phyloP scores from a whole-genome alignment of 2,113 vertebrate species.

The Onychostoma macrolepis region DNA sequence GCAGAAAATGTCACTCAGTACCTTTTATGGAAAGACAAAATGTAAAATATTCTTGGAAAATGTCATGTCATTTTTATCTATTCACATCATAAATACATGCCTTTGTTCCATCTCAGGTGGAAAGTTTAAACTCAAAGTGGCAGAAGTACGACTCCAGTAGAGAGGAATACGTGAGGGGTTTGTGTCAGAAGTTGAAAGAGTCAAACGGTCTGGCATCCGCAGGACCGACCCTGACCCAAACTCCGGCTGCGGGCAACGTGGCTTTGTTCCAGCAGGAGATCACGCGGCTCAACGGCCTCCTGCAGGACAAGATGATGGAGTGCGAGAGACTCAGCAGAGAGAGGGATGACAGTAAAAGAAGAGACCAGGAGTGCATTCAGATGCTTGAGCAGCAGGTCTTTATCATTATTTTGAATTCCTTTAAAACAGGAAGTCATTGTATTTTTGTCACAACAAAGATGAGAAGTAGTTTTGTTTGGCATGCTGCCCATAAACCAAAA shows the following conservation, averaged over 20 bases:
- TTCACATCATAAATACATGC: background rate
- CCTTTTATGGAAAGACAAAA: background rate
- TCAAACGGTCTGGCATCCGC: slow-evolving; percentile 59
- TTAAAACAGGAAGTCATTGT: slow-evolving; percentile 16
- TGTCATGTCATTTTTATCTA: background rate
- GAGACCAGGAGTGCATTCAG: slow-evolving; percentile 79
- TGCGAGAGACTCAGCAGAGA: slow-evolving; percentile 70
- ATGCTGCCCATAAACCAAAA: background rate
- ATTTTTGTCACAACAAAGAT: background rate
- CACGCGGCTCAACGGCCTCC: slow-evolving; percentile 80
- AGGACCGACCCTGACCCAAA: background rate
- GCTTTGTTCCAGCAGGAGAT: slow-evolving; percentile 86
- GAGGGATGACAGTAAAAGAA: slow-evolving; percentile 64
- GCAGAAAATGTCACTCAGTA: slow-evolving; percentile 16
- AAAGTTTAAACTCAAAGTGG: slow-evolving; percentile 91
- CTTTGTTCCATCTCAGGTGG: slow-evolving; percentile 78
- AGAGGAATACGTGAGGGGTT: slow-evolving; percentile 85
- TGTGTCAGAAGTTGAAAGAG: slow-evolving; percentile 82
- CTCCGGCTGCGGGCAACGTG: slow-evolving; percentile 31
- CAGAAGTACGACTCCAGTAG: slow-evolving; percentile 90
- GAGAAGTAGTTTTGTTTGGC: slow-evolving; percentile 1
- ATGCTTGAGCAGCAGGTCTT: slow-evolving; percentile 93
- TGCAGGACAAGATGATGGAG: slow-evolving; percentile 83
- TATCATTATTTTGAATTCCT: background rate
- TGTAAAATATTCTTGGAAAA: background rate